Evolutionary conservation across 1,140 invertebrate species (phyloP).

Genomic region (Drosophila burlai): DNA sequence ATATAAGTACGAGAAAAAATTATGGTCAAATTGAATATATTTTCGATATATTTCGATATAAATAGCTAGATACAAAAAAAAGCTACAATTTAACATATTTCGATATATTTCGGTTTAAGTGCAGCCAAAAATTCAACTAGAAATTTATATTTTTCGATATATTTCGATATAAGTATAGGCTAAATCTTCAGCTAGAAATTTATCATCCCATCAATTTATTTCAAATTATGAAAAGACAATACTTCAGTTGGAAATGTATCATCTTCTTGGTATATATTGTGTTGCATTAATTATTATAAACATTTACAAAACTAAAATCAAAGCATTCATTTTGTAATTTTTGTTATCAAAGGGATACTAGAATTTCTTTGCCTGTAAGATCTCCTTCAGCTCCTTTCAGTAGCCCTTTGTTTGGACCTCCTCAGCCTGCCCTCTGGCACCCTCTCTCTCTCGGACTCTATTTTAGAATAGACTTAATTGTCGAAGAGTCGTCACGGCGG

Average conservation of each 20-base stretch:
- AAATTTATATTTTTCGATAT: too few relatives aligned
- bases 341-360: not conserved
- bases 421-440: not conserved
- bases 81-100: not conserved
- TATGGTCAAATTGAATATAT: not conserved
- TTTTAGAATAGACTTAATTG: slow-evolving; percentile 58
- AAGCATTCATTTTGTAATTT: too few relatives aligned
- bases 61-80: too few relatives aligned
- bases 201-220: too few relatives aligned
- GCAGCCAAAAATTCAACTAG: too few relatives aligned
- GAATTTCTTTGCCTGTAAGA: not conserved
- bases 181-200: too few relatives aligned
- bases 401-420: slow-evolving; percentile 11
- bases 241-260: too few relatives aligned
- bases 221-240: too few relatives aligned
- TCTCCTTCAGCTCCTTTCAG: not conserved
- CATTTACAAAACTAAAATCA: not conserved
- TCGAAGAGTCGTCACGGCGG: slow-evolving; percentile 69
- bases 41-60: too few relatives aligned
- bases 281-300: not conserved
- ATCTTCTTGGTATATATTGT: too few relatives aligned
- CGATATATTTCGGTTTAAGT: too few relatives aligned
- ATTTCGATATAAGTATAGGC: too few relatives aligned
- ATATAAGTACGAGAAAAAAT: not conserved
- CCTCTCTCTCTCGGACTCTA: not conserved